Conservation (phyloP, 2,797 vertebrate species). For the Sebastes minor region DNA sequence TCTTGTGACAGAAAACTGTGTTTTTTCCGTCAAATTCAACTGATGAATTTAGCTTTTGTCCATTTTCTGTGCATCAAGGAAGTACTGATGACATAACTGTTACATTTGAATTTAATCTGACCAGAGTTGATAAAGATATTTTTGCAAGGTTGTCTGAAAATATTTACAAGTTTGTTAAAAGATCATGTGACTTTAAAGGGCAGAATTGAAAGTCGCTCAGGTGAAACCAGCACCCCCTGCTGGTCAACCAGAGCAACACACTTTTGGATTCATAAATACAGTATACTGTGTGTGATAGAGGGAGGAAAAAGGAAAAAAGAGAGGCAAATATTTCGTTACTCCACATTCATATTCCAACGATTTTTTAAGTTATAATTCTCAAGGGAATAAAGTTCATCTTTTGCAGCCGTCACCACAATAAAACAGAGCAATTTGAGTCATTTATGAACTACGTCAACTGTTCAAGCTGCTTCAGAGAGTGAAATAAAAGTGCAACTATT, state of each 20-base stretch:
- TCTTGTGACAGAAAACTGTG: neutral
- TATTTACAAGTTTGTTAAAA: slow-evolving; percentile 74
- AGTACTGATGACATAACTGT: neutral
- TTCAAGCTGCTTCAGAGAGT: slow-evolving; percentile 76
- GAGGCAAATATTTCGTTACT: slow-evolving; percentile 43
- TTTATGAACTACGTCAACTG: slow-evolving; percentile 75
- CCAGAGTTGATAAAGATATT: slow-evolving; percentile 26
- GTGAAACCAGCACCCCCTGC: slow-evolving; percentile 59
- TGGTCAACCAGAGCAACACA: slow-evolving; percentile 49
- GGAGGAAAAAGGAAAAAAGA: neutral
- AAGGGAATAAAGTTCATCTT: slow-evolving; percentile 59
- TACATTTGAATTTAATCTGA: slow-evolving; percentile 8
- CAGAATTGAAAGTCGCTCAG: slow-evolving; percentile 31
- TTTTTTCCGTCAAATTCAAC: neutral
- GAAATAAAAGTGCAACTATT: slow-evolving; percentile 64
- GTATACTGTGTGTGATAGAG: neutral
- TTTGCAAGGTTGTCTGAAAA: slow-evolving; percentile 36
- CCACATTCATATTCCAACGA: slow-evolving; percentile 69
- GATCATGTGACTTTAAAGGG: slow-evolving; percentile 48
- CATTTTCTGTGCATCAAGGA: neutral
- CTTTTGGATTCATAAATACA: slow-evolving; percentile 23
- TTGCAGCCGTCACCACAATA: slow-evolving; percentile 83
- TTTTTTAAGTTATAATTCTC: slow-evolving; percentile 54
- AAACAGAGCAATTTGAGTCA: slow-evolving; percentile 63
- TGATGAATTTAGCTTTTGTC: neutral